phyloP scores from a whole-genome alignment of 2,113 vertebrate species.

The Cyanoderma ruficeps region DNA sequence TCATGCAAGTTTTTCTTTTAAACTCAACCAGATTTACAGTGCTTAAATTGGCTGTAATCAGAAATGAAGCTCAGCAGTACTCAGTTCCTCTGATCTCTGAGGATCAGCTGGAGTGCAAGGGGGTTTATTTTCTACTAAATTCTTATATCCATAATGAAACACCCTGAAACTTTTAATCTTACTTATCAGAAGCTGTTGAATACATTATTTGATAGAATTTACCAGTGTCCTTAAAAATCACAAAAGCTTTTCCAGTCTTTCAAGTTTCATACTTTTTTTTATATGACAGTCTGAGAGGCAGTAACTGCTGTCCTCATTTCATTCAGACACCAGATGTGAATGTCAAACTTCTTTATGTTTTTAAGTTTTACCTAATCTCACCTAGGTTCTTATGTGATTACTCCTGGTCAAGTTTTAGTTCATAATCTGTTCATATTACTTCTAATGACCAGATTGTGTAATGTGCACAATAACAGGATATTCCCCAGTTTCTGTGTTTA shows the following conservation, averaged over 20 bases:
- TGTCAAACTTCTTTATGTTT: not conserved
- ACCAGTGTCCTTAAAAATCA: not conserved
- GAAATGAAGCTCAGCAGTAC: not conserved
- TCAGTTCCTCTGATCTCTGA: not conserved
- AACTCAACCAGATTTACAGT: not conserved
- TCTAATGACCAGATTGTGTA: not conserved
- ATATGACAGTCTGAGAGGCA: not conserved
- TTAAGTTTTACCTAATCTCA: not conserved
- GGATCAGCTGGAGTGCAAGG: not conserved
- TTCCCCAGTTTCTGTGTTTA: not conserved
- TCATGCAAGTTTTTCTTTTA: not conserved
- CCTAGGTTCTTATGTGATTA: not conserved
- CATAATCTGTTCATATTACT: not conserved
- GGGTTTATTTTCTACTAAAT: not conserved
- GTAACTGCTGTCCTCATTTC: not conserved
- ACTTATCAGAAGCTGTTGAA: not conserved
- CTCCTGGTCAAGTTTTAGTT: not conserved
- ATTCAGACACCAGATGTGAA: not conserved
- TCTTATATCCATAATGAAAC: not conserved
- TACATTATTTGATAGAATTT: not conserved
- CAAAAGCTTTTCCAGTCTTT: not conserved
- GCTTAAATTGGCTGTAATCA: not conserved
- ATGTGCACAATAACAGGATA: not conserved
- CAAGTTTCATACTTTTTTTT: not conserved
- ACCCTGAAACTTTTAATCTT: not conserved